Evolutionary conservation across 2,888 invertebrate genomes (phyloP).

Genomic region (Vanessa cardui): DNA sequence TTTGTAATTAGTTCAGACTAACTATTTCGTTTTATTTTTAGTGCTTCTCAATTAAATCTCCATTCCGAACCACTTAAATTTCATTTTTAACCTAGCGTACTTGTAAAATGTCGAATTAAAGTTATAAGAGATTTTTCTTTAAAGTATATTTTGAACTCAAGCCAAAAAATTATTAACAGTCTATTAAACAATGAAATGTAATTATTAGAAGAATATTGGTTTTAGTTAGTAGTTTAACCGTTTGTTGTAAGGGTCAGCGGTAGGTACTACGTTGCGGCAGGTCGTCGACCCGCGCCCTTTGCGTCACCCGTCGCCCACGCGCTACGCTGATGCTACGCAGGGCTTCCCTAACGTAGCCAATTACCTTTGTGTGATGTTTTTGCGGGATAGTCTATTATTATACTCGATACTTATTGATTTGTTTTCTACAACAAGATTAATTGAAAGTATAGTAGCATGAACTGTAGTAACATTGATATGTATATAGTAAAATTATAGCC

Average conservation of each 20-base stretch:
- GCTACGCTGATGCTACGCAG: conserved; percentile 41
- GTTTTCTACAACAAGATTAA: background rate
- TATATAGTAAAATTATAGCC: too few relatives aligned
- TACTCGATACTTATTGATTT: conserved; percentile 4
- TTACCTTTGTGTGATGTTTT: conserved; percentile 14
- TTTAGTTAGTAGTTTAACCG: background rate
- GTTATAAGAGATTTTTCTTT: too few relatives aligned
- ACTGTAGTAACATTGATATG: background rate
- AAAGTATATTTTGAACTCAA: background rate
- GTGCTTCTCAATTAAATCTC: too few relatives aligned
- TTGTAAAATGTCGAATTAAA: too few relatives aligned
- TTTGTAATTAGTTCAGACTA: too few relatives aligned
- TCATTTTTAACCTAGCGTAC: too few relatives aligned
- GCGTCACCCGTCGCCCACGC: conserved; percentile 44
- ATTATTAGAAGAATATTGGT: background rate
- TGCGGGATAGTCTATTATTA: background rate
- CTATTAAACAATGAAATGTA: background rate
- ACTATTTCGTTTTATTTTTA: too few relatives aligned
- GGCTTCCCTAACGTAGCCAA: conserved; percentile 39
- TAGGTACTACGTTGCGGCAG: conserved; percentile 38
- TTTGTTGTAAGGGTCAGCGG: conserved; percentile 13
- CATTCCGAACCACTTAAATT: too few relatives aligned
- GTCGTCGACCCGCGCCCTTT: conserved; percentile 54
- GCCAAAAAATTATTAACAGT: too few relatives aligned
- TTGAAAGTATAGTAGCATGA: background rate